A percentile compares a stretch with the other conserved stretches of the same genome.
Conservation (phyloP, 2,888 invertebrate genomes). For the Ctena decussata region DNA sequence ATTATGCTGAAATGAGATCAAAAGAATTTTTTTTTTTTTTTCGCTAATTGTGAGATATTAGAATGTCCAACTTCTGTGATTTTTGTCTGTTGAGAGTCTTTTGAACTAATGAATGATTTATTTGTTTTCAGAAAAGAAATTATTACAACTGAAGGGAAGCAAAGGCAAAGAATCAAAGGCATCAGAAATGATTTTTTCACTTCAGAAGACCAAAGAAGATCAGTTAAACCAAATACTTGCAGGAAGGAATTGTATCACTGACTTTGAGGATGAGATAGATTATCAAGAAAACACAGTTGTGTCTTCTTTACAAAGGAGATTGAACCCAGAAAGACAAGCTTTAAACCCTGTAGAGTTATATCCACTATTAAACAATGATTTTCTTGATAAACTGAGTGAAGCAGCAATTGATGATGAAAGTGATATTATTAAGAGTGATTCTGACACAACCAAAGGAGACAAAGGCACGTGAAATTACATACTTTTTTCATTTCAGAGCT, state of each 20-base stretch:
- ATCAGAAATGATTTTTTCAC: constrained; percentile 50
- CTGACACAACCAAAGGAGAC: no score
- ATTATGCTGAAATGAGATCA: no score
- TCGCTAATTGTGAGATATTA: no score
- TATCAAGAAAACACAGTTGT: constrained; percentile 32
- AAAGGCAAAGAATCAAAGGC: constrained; percentile 29
- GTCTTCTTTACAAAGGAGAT: constrained; percentile 46
- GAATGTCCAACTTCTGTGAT: no score
- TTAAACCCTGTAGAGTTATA: constrained; percentile 51
- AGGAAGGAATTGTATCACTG: not conserved
- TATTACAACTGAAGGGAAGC: constrained; percentile 41
- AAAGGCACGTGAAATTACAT: no score
- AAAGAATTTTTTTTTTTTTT: no score
- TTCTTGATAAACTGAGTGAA: constrained; percentile 50
- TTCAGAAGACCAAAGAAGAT: constrained; percentile 44
- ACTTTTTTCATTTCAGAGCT: no score
- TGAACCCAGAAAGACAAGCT: constrained; percentile 62
- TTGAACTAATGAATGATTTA: no score
- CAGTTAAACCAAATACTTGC: constrained; percentile 35
- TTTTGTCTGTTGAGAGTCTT: no score
- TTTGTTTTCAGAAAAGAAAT: constrained; percentile 56
- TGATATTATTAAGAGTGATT: not conserved
- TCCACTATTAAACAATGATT: constrained; percentile 53
- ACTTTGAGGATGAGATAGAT: constrained; percentile 17
- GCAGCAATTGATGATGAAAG: not conserved